Conservation (phyloP, 1,140 invertebrate genomes). For the Zaprionus nigranus region DNA sequence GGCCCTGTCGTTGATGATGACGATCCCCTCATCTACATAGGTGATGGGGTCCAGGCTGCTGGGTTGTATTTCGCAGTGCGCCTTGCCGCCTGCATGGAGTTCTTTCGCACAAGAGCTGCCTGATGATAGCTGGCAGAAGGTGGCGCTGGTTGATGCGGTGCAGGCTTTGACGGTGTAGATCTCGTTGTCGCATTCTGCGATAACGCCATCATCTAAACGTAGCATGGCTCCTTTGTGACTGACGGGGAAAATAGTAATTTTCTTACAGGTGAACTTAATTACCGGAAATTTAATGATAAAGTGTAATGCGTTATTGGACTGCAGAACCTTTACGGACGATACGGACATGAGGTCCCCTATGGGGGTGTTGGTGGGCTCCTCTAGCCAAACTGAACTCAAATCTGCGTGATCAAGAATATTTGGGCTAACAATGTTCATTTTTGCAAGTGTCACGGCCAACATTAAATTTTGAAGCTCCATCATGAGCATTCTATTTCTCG, state of each 20-base stretch:
- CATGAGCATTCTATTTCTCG: slow-evolving; percentile 36
- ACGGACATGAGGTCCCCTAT: background rate
- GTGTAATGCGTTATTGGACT: slow-evolving; percentile 19
- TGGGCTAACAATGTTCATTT: slow-evolving; percentile 36
- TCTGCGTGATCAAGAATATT: slow-evolving; percentile 37
- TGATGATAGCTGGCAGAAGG: too few species aligned
- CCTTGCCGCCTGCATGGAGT: too few species aligned
- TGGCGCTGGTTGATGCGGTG: too few species aligned
- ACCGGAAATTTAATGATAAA: slow-evolving; percentile 39
- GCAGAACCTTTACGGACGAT: slow-evolving; percentile 27
- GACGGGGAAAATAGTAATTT: slow-evolving; percentile 24
- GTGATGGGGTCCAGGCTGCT: too few species aligned
- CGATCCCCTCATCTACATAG: too few species aligned
- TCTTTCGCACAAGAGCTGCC: too few species aligned
- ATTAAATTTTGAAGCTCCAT: slow-evolving; percentile 39
- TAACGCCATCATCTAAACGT: slow-evolving; percentile 9
- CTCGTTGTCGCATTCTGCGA: background rate
- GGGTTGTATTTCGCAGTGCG: too few species aligned
- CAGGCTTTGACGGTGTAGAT: too few species aligned
- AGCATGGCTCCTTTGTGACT: slow-evolving; percentile 4
- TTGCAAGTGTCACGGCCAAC: slow-evolving; percentile 21
- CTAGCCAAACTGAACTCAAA: slow-evolving; percentile 38
- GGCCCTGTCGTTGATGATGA: too few species aligned
- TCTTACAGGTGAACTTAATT: slow-evolving; percentile 22
- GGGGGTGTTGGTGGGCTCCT: slow-evolving; percentile 35